phyloP scores from a whole-genome alignment of 2,113 vertebrate genomes.

The Xenus cinereus region DNA sequence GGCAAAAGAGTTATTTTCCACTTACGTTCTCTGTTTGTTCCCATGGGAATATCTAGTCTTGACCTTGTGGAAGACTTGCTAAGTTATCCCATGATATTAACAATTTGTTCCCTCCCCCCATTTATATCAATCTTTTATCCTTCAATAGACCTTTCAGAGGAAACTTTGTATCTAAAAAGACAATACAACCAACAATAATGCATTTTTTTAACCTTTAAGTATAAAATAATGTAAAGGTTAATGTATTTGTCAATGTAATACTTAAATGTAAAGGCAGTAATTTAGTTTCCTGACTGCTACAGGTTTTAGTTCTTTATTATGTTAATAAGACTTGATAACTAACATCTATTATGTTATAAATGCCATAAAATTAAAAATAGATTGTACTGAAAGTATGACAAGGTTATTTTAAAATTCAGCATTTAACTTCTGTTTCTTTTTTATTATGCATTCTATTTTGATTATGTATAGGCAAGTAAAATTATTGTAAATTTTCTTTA shows the following conservation, averaged over 20 bases:
- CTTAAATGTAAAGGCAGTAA: slow-evolving; percentile 68
- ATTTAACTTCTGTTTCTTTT: slow-evolving; percentile 46
- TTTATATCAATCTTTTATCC: neutral
- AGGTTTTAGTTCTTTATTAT: slow-evolving; percentile 71
- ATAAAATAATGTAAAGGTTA: slow-evolving; percentile 57
- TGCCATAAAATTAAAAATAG: slow-evolving; percentile 67
- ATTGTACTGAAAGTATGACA: slow-evolving; percentile 47
- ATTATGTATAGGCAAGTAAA: slow-evolving; percentile 45
- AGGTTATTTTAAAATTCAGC: slow-evolving; percentile 56
- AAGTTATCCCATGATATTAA: neutral
- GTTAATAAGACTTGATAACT: slow-evolving; percentile 68
- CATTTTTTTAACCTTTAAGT: neutral
- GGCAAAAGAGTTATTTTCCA: neutral
- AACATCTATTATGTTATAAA: slow-evolving; percentile 63
- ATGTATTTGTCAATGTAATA: slow-evolving; percentile 65
- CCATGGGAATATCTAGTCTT: neutral
- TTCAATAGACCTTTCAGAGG: neutral
- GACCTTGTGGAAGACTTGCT: neutral
- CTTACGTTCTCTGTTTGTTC: neutral
- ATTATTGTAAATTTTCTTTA: slow-evolving; percentile 48
- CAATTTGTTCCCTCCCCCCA: neutral
- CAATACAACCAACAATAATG: neutral
- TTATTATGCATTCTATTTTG: slow-evolving; percentile 58
- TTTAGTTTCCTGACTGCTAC: slow-evolving; percentile 63
- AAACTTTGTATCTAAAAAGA: neutral